Base-by-base conservation (phyloP, 2,888 invertebrate species). In the Pterobdella sp. region DNA sequence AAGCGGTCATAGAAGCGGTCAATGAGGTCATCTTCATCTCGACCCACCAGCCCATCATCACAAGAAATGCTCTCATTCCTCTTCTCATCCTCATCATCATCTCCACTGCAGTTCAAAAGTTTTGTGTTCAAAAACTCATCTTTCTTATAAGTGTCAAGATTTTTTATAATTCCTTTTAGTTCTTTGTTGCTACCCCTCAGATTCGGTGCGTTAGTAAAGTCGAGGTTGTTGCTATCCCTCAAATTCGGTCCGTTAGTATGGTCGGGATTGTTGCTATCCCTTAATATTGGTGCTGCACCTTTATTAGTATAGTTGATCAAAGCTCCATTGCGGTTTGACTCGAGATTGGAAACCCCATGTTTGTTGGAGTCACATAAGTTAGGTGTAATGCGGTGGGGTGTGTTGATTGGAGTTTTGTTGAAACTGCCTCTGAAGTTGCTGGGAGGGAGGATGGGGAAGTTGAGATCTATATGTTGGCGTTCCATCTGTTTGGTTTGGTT, bases 1-100 rank as follows among this genome's bases (percentile, higher is more conserved):
- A 56, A 56, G 60, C 60, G 60, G 4, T 56, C 60, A 56, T 56
- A 56, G 3, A 56, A 22, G n/a, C n/a, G 18, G 60, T 56, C 60
- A 56, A 18, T 26, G 26, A 18, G n/a, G 26, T 56, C 60, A 56
- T 56, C 60, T 26, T 7, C 60, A 56, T 7, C 4, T 56, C 60
- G n/a, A 7, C n/a, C 60, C 3, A 26, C 60, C 3, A 26, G n/a
- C n/a, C n/a, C 60, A 18, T 56, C 60, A 56, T 56, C 60, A n/a
- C n/a, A n/a, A n/a, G n/a, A n/a, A n/a, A n/a, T n/a, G n/a, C n/a
- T n/a, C n/a, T n/a, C n/a, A n/a, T n/a, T n/a, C n/a, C n/a, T n/a
- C n/a, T n/a, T n/a, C n/a, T n/a, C n/a, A 56, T 56, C 60, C 4
- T 56, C n/a, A 14, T 56, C 60, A 14, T 7, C 14, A 3, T 56